Base-by-base conservation (phyloP, 1,140 invertebrate species). In the Orussus abietinus region DNA sequence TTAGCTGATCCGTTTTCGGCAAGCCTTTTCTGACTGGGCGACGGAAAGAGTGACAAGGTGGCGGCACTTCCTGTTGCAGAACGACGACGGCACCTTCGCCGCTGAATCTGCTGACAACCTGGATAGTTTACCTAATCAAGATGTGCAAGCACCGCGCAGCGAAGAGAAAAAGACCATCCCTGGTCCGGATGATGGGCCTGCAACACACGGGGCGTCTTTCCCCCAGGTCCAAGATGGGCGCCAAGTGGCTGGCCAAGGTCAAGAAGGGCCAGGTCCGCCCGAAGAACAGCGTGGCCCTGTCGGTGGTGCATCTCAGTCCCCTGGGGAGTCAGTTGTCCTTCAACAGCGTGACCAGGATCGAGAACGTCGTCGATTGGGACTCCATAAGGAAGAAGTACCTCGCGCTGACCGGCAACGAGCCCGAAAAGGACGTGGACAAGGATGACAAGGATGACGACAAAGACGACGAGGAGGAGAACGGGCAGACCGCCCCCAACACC, bases 31-130 rank as follows among this genome's bases (percentile, higher is more conserved):
- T 30, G 32, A 36, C 17, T 20, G 21, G 4, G 10, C n/a, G n/a
- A 29, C 2, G 2, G 13, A 38, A 38, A 38, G 10, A 21, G 26
- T 14, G 26, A 22, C 22, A 36, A 12, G 11, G 10, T 10, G 5
- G 17, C 19, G 11, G 25, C 11, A 35, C 36, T 42, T 44, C 42
- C 25, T 62, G 57, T 72, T 70, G 22, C 65, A 74, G 96, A 66
- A 97, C 95, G 4, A 94, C 92, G 26, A 93, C 95, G 9, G 96
- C 96, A 3, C 97, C 97, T 1, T 93, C 96, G 12, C 97, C 97
- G 1, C 80, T 99, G 32, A 99, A 98, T 71, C 80, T 99, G 42
- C 81, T 98, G 53, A 97, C 94, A 9, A 94, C 95, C 25, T 92
- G 90, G 88, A 79, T 92, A 30, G 86, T 91, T 70, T 92, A 88